Conservation (phyloP, 1,140 invertebrate species). For the Eurosta solidaginis region DNA sequence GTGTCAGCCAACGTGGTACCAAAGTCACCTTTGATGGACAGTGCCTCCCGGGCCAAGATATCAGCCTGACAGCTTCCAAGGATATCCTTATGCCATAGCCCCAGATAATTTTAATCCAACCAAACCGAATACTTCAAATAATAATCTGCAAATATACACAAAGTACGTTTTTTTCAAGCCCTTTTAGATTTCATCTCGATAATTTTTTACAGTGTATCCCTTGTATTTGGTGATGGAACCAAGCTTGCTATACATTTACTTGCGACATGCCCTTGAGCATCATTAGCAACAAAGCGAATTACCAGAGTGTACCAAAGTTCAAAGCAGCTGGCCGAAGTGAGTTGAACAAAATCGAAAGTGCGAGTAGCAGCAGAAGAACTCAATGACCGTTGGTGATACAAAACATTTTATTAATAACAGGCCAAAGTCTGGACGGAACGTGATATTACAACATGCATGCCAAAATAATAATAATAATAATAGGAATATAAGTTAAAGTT, state of each 20-base stretch:
- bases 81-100: too few relatives aligned
- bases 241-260: background rate
- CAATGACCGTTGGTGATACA: conserved; percentile 12
- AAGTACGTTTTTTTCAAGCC: too few relatives aligned
- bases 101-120: too few relatives aligned
- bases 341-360: background rate
- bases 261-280: conserved; percentile 16
- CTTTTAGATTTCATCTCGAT: background rate
- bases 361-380: background rate
- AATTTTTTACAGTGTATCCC: background rate
- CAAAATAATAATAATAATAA: background rate
- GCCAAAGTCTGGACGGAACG: background rate
- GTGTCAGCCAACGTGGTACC: too few relatives aligned
- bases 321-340: background rate
- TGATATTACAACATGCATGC: background rate
- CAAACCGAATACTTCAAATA: too few relatives aligned
- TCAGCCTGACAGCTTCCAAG: too few relatives aligned
- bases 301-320: background rate
- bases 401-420: conserved; percentile 19
- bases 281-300: background rate
- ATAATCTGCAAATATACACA: too few relatives aligned
- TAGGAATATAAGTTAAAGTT: background rate
- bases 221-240: background rate
- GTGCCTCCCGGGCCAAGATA: too few relatives aligned
- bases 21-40: too few relatives aligned